Conservation (phyloP, 2,888 invertebrate species). For the Caenorhabditis sp. region DNA sequence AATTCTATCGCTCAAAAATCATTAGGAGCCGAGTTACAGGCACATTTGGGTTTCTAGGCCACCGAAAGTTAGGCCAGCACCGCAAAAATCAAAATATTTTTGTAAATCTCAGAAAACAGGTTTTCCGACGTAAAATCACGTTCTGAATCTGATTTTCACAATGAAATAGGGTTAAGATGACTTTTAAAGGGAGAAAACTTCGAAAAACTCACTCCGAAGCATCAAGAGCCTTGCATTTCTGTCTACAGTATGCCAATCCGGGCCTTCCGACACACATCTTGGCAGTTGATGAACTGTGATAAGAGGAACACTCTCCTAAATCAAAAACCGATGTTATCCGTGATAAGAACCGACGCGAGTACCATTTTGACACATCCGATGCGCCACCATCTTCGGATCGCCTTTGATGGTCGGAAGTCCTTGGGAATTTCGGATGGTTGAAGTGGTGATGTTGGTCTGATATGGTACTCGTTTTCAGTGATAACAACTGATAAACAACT, state of each 20-base stretch:
- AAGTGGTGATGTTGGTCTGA: conserved; percentile 39
- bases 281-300: conserved; percentile 40
- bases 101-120: too few relatives aligned
- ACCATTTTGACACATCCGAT: conserved; percentile 51
- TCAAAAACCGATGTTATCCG: too few relatives aligned
- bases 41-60: too few relatives aligned
- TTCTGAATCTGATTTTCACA: background rate
- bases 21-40: too few relatives aligned
- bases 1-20: too few relatives aligned
- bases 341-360: background rate
- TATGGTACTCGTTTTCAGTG: too few relatives aligned
- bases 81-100: too few relatives aligned
- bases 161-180: background rate
- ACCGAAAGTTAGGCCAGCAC: too few relatives aligned
- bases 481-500: background rate
- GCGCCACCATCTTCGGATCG: conserved; percentile 34
- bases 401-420: conserved; percentile 15
- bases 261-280: conserved; percentile 65
- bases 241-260: conserved; percentile 60
- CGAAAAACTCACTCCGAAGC: conserved; percentile 52
- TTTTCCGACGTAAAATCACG: background rate
- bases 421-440: conserved; percentile 3
- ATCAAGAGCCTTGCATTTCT: conserved; percentile 61
- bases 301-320: conserved; percentile 50
- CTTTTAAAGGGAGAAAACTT: too few relatives aligned